Evolutionary conservation across 2,797 vertebrate species (phyloP), one percentile per base, ranked within the genome.

Genomic region (Microctenopoma steveboyesi): DNA sequence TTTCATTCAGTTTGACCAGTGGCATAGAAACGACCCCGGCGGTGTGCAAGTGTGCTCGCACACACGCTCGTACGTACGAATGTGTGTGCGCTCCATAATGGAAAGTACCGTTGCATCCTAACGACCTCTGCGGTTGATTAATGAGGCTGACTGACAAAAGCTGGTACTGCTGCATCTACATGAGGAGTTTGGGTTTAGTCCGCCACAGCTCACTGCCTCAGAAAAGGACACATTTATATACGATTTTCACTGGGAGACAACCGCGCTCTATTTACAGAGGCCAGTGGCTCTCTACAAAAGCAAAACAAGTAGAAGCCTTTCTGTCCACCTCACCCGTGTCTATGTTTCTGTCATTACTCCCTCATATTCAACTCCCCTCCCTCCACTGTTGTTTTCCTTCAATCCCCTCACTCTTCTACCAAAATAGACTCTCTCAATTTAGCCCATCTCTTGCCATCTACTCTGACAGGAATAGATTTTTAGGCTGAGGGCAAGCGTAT

Each of bases 391-490:
- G 69, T 81, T 88, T 81, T 79, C 68, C 68, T 75, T 73, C 69
- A 63, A 64, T 77, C 64, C 78, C 69, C 71, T 79, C 76, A 68
- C 85, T 81, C 71, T 87, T 60, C 69, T n/a, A 87, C 90, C 49
- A 72, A 88, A 91, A 91, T 89, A 89, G 86, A 81, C 54, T 1
- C 55, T 59, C 88, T 90, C 51, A 43, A 78, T 90, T 80, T 86
- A 88, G 86, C 75, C 78, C 75, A 64, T 88, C 85, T 83, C 81
- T 75, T 63, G 79, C 79, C 75, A 81, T 86, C 86, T 87, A 74
- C 86, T 89, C 81, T 84, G 88, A 83, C 89, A 76, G 85, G 86
- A 89, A 91, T 88, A 90, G 86, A 89, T 88, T 85, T 54, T 81
- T 62, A 72, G 80, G 63, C 78, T 75, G 74, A 85, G 86, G 82